A percentile compares a stretch with the other conserved stretches of the same genome.
Evolutionary conservation across 2,797 vertebrate species (phyloP).

Genomic region (Microctenopoma lineatum): DNA sequence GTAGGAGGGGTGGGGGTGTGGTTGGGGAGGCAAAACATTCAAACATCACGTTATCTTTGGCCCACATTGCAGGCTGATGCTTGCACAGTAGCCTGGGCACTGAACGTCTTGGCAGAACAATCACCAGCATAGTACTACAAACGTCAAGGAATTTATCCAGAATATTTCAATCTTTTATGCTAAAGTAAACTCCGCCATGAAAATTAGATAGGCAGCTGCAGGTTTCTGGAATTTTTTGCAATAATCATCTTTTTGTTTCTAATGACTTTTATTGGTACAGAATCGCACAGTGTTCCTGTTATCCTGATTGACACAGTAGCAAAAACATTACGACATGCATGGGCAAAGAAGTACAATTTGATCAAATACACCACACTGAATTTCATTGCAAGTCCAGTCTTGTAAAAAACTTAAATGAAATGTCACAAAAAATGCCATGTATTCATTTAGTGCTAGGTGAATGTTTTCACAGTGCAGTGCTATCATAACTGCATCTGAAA

Average conservation of each 20-base stretch:
- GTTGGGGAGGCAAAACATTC: constrained; percentile 59
- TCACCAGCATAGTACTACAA: constrained; percentile 77
- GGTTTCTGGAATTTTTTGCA: constrained; percentile 37
- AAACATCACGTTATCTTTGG: constrained; percentile 79
- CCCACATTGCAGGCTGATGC: constrained; percentile 81
- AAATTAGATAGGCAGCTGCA: constrained; percentile 22
- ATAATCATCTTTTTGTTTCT: constrained; percentile 9
- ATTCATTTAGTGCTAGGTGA: constrained; percentile 42
- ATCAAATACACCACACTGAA: constrained; percentile 8
- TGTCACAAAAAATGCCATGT: constrained; percentile 15
- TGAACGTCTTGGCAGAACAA: constrained; percentile 69
- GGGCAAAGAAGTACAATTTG: not conserved
- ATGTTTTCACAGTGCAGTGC: constrained; percentile 65
- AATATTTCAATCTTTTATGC: constrained; percentile 58
- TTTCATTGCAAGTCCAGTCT: constrained; percentile 35
- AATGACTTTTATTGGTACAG: constrained; percentile 21
- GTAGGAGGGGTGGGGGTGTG: constrained; percentile 52
- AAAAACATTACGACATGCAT: constrained; percentile 1
- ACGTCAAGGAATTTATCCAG: constrained; percentile 68
- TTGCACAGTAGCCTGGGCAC: constrained; percentile 66
- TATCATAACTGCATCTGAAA: constrained; percentile 71
- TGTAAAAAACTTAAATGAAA: constrained; percentile 19
- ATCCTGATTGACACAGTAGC: constrained; percentile 4
- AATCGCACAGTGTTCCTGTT: not conserved
- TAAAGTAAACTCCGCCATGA: constrained; percentile 61